These are phyloP conservation scores for Plebejus argus DNA, from an alignment of 2,888 invertebrate genomes.

Conservation along the genomic window DNA sequence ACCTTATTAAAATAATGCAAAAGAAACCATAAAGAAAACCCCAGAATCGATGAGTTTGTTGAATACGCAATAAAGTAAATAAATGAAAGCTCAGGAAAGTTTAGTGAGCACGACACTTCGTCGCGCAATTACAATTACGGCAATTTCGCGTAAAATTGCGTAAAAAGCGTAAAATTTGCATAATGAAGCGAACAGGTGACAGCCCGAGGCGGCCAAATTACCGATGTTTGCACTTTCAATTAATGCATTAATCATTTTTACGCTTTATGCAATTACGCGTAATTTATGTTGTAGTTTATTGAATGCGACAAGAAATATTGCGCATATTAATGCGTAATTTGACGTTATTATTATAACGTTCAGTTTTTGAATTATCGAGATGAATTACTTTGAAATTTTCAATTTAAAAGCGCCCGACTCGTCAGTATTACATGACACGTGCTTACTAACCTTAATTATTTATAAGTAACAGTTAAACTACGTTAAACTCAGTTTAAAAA, in stretches of 20 bases:
- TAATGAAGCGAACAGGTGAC: conserved; percentile 66
- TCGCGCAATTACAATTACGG: conserved; percentile 48
- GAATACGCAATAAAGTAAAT: conserved; percentile 1
- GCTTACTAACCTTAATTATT: neutral
- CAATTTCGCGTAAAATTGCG: conserved; percentile 56
- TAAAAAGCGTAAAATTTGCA: conserved; percentile 62
- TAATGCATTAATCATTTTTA: conserved; percentile 37
- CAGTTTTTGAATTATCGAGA: conserved; percentile 16
- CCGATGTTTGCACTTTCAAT: conserved; percentile 45
- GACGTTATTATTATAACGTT: conserved; percentile 15
- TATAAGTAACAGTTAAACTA: no score
- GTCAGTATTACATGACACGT: neutral
- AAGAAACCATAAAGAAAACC: neutral
- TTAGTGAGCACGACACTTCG: conserved; percentile 14
- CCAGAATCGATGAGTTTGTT: neutral
- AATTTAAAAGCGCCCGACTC: neutral
- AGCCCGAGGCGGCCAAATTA: conserved; percentile 53
- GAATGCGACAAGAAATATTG: conserved; percentile 21
- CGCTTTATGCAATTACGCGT: conserved; percentile 33
- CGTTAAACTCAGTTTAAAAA: neutral
- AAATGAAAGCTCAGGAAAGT: conserved; percentile 3
- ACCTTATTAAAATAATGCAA: neutral
- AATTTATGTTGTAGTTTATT: conserved; percentile 15
- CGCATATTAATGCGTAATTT: conserved; percentile 11
- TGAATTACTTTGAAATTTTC: neutral